Evolutionary conservation across 2,113 vertebrate genomes (phyloP).

Genomic region (Pelmatolapia mariae): DNA sequence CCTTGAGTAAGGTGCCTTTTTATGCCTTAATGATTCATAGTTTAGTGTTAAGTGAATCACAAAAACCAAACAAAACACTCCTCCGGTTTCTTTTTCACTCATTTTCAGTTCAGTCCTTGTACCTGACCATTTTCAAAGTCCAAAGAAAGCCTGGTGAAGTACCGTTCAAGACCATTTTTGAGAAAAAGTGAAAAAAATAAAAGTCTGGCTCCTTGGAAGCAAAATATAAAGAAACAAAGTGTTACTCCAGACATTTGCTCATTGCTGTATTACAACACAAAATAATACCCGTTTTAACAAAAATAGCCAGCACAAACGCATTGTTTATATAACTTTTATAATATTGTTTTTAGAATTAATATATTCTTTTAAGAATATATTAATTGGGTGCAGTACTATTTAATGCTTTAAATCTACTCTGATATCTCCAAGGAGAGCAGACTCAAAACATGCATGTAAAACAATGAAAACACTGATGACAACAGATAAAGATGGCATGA

Average conservation of each 20-base stretch:
- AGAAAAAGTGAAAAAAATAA: neutral
- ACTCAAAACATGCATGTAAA: rapidly evolving
- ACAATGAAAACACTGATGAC: neutral
- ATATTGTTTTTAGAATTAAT: neutral
- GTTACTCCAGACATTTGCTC: neutral
- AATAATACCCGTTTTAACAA: neutral
- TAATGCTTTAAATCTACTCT: neutral
- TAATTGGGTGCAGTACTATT: neutral
- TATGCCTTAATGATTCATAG: neutral
- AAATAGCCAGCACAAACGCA: neutral
- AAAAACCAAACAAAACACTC: neutral
- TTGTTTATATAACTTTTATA: neutral
- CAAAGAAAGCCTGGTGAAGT: neutral
- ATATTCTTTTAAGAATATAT: neutral
- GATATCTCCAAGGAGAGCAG: neutral
- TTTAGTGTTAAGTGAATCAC: neutral
- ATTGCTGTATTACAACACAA: neutral
- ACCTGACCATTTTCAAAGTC: neutral
- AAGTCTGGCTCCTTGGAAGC: neutral
- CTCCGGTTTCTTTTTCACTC: neutral
- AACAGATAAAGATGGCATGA: neutral
- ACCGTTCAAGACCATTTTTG: neutral
- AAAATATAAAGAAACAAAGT: neutral
- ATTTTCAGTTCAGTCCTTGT: neutral
- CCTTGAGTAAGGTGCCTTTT: neutral